These are phyloP conservation scores for Apteryx owenii DNA, from an alignment of 2,113 vertebrate species.

Conservation along the genomic window DNA sequence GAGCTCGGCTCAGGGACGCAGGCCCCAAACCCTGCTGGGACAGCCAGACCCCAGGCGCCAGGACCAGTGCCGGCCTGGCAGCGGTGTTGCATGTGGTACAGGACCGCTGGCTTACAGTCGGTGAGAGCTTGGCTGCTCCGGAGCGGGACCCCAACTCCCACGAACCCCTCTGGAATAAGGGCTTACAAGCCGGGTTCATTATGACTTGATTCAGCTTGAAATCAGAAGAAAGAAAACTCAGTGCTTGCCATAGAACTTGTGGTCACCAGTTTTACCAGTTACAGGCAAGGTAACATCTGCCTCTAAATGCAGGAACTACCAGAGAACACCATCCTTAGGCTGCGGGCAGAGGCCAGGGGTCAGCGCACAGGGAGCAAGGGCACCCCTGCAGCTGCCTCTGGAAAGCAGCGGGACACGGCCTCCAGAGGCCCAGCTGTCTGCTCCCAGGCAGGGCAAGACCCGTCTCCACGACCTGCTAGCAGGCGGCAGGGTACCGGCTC, in stretches of 20 bases:
- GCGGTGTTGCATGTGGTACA: background rate
- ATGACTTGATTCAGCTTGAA: background rate
- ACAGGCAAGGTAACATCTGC: background rate
- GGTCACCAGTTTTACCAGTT: background rate
- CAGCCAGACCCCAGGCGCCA: background rate
- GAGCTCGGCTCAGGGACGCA: background rate
- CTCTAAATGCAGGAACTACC: background rate
- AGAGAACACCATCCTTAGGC: background rate
- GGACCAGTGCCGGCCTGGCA: background rate
- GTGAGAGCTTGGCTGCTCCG: background rate
- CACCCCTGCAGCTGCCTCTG: no score
- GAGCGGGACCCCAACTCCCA: background rate
- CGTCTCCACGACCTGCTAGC: fast-evolving
- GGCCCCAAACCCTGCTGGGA: background rate
- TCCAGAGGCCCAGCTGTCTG: no score
- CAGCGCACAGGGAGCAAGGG: background rate
- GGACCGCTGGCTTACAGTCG: background rate
- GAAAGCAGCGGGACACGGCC: no score
- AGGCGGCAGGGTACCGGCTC: no score
- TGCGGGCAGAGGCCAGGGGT: background rate
- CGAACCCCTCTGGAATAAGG: no score
- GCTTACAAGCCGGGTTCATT: background rate
- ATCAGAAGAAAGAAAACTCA: background rate
- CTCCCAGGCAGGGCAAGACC: no score
- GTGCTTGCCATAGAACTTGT: background rate